Evolutionary conservation across 1,140 invertebrate species (phyloP).

Genomic region (Wiebesia pumilae): DNA sequence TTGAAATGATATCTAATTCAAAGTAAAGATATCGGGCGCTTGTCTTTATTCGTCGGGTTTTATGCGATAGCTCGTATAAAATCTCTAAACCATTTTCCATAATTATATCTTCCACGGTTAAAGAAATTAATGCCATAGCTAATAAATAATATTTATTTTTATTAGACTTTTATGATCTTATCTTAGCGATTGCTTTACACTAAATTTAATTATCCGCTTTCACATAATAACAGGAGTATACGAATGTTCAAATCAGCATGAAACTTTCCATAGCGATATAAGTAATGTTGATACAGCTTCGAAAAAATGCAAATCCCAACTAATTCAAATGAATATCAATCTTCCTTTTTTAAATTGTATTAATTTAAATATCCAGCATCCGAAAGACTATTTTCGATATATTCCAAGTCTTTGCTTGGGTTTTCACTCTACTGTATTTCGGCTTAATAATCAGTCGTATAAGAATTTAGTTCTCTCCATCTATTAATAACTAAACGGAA

Average conservation of each 20-base stretch:
- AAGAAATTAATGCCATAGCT: not conserved
- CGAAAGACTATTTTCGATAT: too few species aligned
- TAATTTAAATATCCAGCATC: not conserved
- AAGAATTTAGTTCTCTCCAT: not conserved
- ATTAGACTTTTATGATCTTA: not conserved
- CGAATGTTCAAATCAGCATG: too few species aligned
- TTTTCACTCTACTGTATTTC: not conserved
- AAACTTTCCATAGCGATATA: too few species aligned
- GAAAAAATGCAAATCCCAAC: too few species aligned
- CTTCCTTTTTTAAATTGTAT: too few species aligned
- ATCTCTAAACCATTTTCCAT: not conserved
- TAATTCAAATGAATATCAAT: too few species aligned
- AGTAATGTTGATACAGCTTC: too few species aligned
- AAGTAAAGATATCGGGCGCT: not conserved
- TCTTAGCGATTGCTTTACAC: not conserved
- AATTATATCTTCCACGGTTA: not conserved
- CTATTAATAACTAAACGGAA: not conserved
- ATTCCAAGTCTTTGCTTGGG: too few species aligned
- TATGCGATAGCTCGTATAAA: not conserved
- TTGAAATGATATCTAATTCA: not conserved
- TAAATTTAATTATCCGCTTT: not conserved
- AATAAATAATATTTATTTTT: conserved; percentile 13
- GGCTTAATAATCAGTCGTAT: not conserved
- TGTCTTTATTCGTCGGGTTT: not conserved
- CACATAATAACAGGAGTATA: not conserved